These are phyloP conservation scores for Troglohyphantes excavatus DNA, from an alignment of 2,888 invertebrate genomes.

Conservation along the genomic window DNA sequence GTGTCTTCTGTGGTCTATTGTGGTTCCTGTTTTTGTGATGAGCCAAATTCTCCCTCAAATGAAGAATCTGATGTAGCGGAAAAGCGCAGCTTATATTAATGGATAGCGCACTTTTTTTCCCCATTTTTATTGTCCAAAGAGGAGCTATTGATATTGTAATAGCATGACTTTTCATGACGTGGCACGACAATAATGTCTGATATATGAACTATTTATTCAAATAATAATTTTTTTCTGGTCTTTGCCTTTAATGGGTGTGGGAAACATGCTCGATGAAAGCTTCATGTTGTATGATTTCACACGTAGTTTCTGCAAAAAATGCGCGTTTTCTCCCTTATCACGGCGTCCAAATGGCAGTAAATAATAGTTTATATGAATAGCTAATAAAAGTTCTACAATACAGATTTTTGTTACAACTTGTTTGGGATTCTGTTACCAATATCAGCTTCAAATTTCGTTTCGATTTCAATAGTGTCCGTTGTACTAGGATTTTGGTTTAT, in stretches of 20 bases:
- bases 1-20: not conserved
- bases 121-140: constrained; percentile 51
- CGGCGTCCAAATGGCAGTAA: not conserved
- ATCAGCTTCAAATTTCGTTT: no score
- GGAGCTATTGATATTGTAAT: constrained; percentile 74
- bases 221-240: constrained; percentile 55
- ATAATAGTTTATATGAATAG: not conserved
- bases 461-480: no score
- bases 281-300: constrained; percentile 23
- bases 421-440: no score
- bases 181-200: constrained; percentile 71
- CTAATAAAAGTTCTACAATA: no score
- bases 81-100: constrained; percentile 55
- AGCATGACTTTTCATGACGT: constrained; percentile 67
- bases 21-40: constrained; percentile 8
- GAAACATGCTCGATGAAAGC: constrained; percentile 40
- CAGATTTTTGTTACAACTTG: no score
- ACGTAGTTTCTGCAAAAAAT: constrained; percentile 22
- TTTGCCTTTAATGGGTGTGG: constrained; percentile 22
- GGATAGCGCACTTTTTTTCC: constrained; percentile 52
- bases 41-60: not conserved
- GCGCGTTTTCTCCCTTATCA: not conserved
- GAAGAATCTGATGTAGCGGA: constrained; percentile 15
- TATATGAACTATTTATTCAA: constrained; percentile 78
- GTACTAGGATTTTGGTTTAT: no score